Percentiles rank a stretch among this genome's conserved stretches.
Conservation (phyloP, 2,797 vertebrate genomes). For the Ibycter americanus region DNA sequence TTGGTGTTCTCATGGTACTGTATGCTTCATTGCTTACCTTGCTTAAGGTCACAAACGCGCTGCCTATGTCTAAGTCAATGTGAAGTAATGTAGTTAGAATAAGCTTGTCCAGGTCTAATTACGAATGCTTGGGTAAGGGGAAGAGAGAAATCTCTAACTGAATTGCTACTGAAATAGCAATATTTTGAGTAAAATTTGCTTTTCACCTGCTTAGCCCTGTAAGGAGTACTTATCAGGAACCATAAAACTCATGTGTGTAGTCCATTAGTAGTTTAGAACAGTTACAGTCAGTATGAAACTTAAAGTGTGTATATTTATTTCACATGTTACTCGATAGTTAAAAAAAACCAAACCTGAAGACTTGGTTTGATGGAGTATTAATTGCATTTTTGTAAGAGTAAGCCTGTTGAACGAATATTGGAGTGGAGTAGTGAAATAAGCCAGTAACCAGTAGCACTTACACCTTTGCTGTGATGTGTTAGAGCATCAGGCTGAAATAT, state of each 20-base stretch:
- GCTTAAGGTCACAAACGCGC: neutral
- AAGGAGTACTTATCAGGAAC: neutral
- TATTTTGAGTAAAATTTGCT: neutral
- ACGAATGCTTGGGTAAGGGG: neutral
- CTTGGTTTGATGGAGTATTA: neutral
- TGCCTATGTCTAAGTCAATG: neutral
- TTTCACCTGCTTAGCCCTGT: neutral
- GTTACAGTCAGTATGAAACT: neutral
- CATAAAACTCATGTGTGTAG: neutral
- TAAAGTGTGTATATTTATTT: neutral
- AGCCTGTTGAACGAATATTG: neutral
- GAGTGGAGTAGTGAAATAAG: neutral
- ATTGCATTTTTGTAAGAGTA: neutral
- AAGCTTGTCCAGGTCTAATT: neutral
- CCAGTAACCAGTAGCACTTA: neutral
- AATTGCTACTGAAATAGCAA: neutral
- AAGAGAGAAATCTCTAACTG: neutral
- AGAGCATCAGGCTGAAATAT: neutral
- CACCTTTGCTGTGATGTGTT: neutral
- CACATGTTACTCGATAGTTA: neutral
- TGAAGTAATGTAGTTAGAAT: neutral
- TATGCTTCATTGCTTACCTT: neutral
- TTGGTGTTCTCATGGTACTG: conserved; percentile 96
- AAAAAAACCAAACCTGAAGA: neutral
- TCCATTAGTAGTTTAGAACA: neutral